Conservation (phyloP, 2,888 invertebrate species). For the Acanthosepion esculentum region DNA sequence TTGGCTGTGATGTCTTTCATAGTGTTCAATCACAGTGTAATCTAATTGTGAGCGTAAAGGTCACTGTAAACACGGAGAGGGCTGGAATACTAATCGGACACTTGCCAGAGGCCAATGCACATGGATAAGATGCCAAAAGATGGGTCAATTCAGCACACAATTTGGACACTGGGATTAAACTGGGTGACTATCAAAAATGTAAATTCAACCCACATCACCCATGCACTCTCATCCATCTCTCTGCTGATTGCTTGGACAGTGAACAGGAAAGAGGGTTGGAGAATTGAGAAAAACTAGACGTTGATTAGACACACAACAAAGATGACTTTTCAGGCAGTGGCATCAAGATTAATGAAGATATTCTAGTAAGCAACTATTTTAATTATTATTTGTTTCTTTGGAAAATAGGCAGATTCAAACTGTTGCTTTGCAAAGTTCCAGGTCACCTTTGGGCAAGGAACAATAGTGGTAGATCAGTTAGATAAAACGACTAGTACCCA, state of each 20-base stretch:
- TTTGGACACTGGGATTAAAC: slow-evolving; percentile 1
- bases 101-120: slow-evolving; percentile 33
- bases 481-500: background rate
- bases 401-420: background rate
- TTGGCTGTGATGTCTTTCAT: slow-evolving; percentile 7
- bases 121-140: slow-evolving; percentile 33
- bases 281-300: background rate
- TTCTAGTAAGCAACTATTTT: background rate
- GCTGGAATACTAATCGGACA: slow-evolving; percentile 33
- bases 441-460: background rate
- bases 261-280: background rate
- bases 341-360: slow-evolving; percentile 33
- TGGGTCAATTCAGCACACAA: slow-evolving; percentile 22
- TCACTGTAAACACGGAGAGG: slow-evolving; percentile 33
- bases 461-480: no score
- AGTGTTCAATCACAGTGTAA: slow-evolving; percentile 33
- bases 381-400: background rate
- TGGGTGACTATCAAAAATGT: slow-evolving; percentile 33
- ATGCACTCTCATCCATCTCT: background rate
- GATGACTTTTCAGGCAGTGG: background rate
- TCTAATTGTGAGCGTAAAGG: slow-evolving; percentile 33
- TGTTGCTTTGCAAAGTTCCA: background rate
- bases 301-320: background rate
- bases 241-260: background rate
- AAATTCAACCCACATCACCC: background rate